Conservation (phyloP, 2,888 invertebrate species). For the Trachelus tabidus region DNA sequence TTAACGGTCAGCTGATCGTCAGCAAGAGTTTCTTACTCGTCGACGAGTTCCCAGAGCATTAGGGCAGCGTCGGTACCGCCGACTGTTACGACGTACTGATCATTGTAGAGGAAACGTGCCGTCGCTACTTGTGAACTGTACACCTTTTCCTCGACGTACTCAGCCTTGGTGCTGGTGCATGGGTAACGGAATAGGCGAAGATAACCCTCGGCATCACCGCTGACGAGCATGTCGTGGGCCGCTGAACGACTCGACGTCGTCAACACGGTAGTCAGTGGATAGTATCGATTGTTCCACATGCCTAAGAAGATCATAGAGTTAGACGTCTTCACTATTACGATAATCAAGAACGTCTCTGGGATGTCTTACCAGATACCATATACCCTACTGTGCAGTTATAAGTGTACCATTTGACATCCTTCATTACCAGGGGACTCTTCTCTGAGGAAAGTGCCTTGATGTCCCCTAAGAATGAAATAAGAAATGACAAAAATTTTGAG, state of each 20-base stretch:
- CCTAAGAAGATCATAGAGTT: conserved; percentile 65
- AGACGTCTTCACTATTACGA: background rate
- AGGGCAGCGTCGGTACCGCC: conserved; percentile 90
- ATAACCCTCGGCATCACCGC: conserved; percentile 92
- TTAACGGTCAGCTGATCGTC: no score
- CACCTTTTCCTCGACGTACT: conserved; percentile 88
- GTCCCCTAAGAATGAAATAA: conserved; percentile 75
- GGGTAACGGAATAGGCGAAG: conserved; percentile 89
- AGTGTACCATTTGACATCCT: conserved; percentile 90
- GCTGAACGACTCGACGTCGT: conserved; percentile 85
- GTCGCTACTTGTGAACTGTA: conserved; percentile 86
- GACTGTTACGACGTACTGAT: conserved; percentile 84
- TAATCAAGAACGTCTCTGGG: background rate
- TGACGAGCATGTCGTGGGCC: conserved; percentile 84
- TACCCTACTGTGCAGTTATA: conserved; percentile 90
- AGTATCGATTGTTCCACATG: conserved; percentile 91
- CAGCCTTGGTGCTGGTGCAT: conserved; percentile 85
- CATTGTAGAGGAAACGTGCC: conserved; percentile 86
- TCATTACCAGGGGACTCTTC: conserved; percentile 89
- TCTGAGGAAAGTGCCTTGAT: conserved; percentile 88
- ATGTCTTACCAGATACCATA: conserved; percentile 78
- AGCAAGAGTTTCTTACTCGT: conserved; percentile 72
- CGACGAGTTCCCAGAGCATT: conserved; percentile 91
- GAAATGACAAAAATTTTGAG: background rate
- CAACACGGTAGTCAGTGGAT: conserved; percentile 85